Conservation (phyloP, 2,113 vertebrate genomes). For the Actinemys pallida region DNA sequence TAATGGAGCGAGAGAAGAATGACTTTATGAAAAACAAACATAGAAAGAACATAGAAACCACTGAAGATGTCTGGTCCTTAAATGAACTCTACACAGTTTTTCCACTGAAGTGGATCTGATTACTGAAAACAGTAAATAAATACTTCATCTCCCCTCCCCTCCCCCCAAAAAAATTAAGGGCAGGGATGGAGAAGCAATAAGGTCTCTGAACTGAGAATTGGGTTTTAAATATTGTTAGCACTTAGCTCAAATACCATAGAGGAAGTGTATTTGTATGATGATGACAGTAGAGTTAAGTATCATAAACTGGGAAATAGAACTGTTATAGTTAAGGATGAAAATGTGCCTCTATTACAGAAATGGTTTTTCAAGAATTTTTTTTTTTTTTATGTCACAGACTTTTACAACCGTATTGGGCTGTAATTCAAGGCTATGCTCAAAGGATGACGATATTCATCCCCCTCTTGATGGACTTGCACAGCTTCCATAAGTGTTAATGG, state of each 20-base stretch:
- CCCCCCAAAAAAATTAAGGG: neutral
- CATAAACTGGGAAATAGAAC: neutral
- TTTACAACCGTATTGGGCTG: conserved; percentile 18
- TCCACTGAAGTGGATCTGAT: neutral
- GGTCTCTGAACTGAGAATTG: conserved; percentile 13
- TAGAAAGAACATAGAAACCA: conserved; percentile 48
- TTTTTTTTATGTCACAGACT: conserved; percentile 28
- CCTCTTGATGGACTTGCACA: conserved; percentile 53
- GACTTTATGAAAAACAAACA: conserved; percentile 23
- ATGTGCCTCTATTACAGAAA: conserved; percentile 41
- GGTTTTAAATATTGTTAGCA: conserved; percentile 38
- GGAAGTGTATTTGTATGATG: neutral
- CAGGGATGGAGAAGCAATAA: neutral
- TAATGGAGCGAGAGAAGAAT: conserved; percentile 34
- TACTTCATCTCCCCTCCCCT: neutral
- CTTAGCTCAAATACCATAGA: neutral
- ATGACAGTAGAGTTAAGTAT: neutral
- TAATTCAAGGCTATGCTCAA: conserved; percentile 38
- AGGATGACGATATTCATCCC: conserved; percentile 37
- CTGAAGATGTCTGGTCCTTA: conserved; percentile 39
- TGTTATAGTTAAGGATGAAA: conserved; percentile 4
- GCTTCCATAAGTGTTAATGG: conserved; percentile 23
- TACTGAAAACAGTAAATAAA: neutral
- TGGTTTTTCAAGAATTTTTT: conserved; percentile 5
- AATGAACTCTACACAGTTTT: conserved; percentile 31